Conservation (phyloP, 2,797 vertebrate genomes). For the Lepus townsendii region DNA sequence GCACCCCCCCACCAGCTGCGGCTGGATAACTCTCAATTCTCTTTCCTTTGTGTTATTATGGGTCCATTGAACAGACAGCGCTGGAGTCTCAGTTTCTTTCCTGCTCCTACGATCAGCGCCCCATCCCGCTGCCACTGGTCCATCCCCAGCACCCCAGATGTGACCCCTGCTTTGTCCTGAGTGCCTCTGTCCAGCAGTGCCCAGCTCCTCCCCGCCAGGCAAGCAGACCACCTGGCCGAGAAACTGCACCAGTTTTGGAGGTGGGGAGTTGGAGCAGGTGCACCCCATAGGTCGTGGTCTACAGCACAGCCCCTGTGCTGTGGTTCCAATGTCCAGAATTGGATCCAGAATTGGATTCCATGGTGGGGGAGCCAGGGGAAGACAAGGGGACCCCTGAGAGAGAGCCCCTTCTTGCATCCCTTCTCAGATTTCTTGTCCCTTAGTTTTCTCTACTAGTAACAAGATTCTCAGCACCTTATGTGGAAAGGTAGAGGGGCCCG, state of each 20-base stretch:
- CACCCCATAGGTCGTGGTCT: rapidly evolving
- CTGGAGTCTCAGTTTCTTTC: background rate
- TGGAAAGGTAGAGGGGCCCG: background rate
- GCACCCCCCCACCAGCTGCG: too few species aligned
- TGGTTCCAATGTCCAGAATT: background rate
- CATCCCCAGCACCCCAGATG: background rate
- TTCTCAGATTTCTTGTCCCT: background rate
- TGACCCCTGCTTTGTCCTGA: background rate
- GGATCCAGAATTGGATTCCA: too few species aligned
- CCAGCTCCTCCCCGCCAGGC: too few species aligned
- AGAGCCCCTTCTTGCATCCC: background rate
- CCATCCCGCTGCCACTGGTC: background rate
- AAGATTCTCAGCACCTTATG: too few species aligned
- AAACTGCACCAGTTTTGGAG: rapidly evolving
- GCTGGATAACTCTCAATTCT: background rate
- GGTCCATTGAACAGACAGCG: background rate
- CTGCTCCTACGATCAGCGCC: background rate
- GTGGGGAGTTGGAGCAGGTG: background rate
- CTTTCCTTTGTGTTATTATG: too few species aligned
- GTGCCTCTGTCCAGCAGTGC: background rate
- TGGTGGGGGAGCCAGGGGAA: background rate
- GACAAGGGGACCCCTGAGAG: rapidly evolving
- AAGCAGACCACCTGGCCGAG: background rate
- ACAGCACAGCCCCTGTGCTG: rapidly evolving
- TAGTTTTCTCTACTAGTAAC: background rate